These are phyloP conservation scores for Drosophila auraria DNA, from an alignment of 1,140 invertebrate genomes.

Conservation along the genomic window DNA sequence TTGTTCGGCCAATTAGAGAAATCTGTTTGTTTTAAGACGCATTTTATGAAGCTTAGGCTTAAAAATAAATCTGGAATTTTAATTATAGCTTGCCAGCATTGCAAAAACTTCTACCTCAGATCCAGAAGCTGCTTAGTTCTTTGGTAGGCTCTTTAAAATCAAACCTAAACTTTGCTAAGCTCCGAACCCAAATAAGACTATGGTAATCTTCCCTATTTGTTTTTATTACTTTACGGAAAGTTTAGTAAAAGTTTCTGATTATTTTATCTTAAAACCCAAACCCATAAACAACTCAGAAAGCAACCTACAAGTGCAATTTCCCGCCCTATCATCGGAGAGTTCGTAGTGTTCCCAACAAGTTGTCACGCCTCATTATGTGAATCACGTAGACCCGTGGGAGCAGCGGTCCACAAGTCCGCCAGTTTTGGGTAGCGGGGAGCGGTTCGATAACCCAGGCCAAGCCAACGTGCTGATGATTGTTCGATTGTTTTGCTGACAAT, in stretches of 20 bases:
- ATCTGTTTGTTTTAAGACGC: neutral
- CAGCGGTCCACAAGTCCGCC: neutral
- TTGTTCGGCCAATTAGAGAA: neutral
- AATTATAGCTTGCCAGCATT: too few relatives aligned
- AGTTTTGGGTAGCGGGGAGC: constrained; percentile 1
- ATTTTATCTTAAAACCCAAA: neutral
- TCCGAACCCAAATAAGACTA: neutral
- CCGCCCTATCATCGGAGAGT: neutral
- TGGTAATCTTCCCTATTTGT: neutral
- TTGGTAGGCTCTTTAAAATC: neutral
- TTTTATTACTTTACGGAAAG: too few relatives aligned
- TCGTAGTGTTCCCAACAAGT: neutral
- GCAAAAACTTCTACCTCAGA: too few relatives aligned
- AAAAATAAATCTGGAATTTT: constrained; percentile 7
- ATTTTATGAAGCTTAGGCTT: neutral
- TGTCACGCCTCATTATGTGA: constrained; percentile 44
- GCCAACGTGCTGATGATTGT: constrained; percentile 22
- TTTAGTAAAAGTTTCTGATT: neutral
- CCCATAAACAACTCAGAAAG: neutral
- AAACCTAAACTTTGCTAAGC: neutral
- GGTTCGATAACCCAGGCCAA: constrained; percentile 6
- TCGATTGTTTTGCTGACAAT: constrained; percentile 12
- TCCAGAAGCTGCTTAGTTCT: too few relatives aligned
- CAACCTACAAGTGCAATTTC: neutral
- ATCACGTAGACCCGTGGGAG: constrained; percentile 43